Evolutionary conservation across 2,797 vertebrate genomes (phyloP).

Genomic region (Selene dorsalis): DNA sequence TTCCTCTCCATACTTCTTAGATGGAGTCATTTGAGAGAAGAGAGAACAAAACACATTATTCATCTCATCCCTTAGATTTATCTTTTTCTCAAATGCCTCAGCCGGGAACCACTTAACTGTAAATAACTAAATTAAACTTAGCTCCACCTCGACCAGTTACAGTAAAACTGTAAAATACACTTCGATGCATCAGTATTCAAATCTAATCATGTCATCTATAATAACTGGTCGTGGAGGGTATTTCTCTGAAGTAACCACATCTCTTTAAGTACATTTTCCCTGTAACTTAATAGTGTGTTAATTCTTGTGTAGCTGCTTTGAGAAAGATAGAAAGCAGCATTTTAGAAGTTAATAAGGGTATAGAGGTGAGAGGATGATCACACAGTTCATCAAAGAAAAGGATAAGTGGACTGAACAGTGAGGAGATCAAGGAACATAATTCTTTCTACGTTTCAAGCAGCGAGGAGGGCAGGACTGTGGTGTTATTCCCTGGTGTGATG

Average conservation of each 20-base stretch:
- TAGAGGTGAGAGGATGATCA: not conserved
- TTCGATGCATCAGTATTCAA: not conserved
- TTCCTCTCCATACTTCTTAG: not conserved
- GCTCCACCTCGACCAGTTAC: not conserved
- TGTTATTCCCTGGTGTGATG: constrained; percentile 42
- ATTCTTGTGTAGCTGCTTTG: too few species aligned
- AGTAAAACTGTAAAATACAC: not conserved
- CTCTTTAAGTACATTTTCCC: not conserved
- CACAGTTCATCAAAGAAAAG: constrained; percentile 12
- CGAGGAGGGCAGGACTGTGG: not conserved
- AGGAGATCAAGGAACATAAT: constrained; percentile 26
- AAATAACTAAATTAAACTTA: not conserved
- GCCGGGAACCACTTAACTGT: not conserved
- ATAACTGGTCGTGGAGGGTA: not conserved
- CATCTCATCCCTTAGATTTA: not conserved
- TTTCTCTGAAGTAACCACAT: not conserved
- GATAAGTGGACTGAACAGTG: constrained; percentile 13
- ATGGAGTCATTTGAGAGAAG: constrained; percentile 1
- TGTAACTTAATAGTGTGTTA: not conserved
- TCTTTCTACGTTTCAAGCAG: constrained; percentile 30
- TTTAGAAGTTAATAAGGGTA: constrained; percentile 14
- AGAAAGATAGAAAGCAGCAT: not conserved
- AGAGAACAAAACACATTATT: not conserved
- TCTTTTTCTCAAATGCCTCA: not conserved
- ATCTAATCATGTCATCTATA: not conserved